Base-by-base conservation (phyloP, 1,140 invertebrate genomes). In the Whitmania pigra region DNA sequence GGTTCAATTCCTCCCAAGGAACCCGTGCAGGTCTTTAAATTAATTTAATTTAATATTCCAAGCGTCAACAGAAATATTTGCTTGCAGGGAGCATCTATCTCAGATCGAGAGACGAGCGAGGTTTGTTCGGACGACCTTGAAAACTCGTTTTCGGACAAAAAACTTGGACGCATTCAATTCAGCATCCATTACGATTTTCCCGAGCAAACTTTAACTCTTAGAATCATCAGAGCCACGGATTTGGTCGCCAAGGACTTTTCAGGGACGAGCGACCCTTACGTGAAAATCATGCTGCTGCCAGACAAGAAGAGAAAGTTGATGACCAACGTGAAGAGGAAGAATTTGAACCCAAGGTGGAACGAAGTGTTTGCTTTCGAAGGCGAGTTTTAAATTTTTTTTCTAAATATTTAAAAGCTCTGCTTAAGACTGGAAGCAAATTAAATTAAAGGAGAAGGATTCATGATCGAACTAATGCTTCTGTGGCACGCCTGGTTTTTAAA, bases 151-250 rank as follows among this genome's bases (percentile, higher is more conserved):
- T 49, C 43, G 13, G 43, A 49, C 43, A 49, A 78, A 75, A 77
- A 79, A 74, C 77, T 82, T 60, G 81, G 81, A 71, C 76, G 76
- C 69, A 93, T 97, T 77, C 92, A 97, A 81, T 93, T 96, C 84
- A 92, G 90, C 66, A 83, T 97, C 78, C 91, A 93, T 82, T 96
- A 96, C 81, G 92, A 96, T 84, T 95, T 94, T 83, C 91, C 93
- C 84, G 92, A 70, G 53, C 31, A 49, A 49, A 70, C 69, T 25
- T 31, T 70, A 49, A 70, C 69, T 36, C 69, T 70, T 36, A 36
- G 49, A 25, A 70, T 70, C 53, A 36, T 70, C 22, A 36, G 69
- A 13, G 69, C 69, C 53, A 49, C 49, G 18, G 49, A 40, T n/a
- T 49, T 70, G n/a, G 31, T 53, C 3, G 69, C 69, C 69, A 70